A percentile compares a stretch with the other conserved stretches of the same genome.
Conservation (phyloP, 2,113 vertebrate species). For the Rhabdomys dilectus region DNA sequence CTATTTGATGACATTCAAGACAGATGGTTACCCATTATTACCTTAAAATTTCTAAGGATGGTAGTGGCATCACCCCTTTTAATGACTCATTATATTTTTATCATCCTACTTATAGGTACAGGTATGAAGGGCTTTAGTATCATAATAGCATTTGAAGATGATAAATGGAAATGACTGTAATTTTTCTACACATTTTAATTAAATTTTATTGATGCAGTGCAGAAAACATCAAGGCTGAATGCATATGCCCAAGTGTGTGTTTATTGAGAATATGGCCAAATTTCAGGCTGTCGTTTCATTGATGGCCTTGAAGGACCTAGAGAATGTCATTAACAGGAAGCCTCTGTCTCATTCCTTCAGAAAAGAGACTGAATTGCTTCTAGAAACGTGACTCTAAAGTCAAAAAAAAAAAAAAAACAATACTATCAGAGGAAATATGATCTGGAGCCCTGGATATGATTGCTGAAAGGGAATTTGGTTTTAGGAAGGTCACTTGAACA, state of each 20-base stretch:
- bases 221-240: constrained; percentile 67
- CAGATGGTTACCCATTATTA: constrained; percentile 67
- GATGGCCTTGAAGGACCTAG: constrained; percentile 52
- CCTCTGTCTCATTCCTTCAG: background rate
- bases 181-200: constrained; percentile 77
- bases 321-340: background rate
- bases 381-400: constrained; percentile 45
- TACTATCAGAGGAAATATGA: constrained; percentile 11
- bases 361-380: constrained; percentile 61
- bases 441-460: constrained; percentile 20
- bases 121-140: constrained; percentile 39
- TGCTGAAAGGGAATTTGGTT: background rate
- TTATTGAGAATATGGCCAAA: constrained; percentile 53
- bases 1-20: constrained; percentile 66
- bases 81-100: constrained; percentile 68
- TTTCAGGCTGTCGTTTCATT: constrained; percentile 43
- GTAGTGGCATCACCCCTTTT: constrained; percentile 38
- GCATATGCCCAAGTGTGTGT: constrained; percentile 31
- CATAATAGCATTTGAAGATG: constrained; percentile 48
- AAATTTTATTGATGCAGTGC: constrained; percentile 71
- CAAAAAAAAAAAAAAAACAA: background rate
- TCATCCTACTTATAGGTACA: constrained; percentile 47
- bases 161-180: constrained; percentile 68
- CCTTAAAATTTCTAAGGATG: constrained; percentile 66
- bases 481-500: constrained; percentile 31